Evolutionary conservation across 2,113 vertebrate species (phyloP).

Genomic region (Salvelinus alpinus): DNA sequence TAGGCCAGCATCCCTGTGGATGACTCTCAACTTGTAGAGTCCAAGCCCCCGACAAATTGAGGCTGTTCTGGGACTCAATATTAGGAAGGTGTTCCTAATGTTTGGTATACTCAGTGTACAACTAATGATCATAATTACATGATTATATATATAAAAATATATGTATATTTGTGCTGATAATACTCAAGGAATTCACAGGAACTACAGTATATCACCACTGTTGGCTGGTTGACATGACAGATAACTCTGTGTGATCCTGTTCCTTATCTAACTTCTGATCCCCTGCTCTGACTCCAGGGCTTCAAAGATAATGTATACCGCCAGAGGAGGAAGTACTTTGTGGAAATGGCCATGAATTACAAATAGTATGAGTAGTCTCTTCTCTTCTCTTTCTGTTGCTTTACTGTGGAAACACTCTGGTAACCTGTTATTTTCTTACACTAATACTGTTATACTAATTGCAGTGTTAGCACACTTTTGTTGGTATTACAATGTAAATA

Average conservation of each 20-base stretch:
- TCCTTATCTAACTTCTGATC: not conserved
- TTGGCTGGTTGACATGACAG: not conserved
- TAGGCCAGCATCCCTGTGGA: too few species aligned
- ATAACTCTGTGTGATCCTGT: not conserved
- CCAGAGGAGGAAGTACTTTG: slow-evolving; percentile 96
- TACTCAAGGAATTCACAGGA: too few species aligned
- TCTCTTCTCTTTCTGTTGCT: not conserved
- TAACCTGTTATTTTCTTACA: not conserved
- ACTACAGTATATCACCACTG: not conserved
- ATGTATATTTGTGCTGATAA: not conserved
- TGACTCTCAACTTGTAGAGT: too few species aligned
- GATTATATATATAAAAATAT: too few species aligned
- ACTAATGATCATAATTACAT: too few species aligned
- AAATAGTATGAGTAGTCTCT: slow-evolving; percentile 87
- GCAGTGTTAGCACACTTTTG: not conserved
- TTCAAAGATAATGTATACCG: slow-evolving; percentile 97
- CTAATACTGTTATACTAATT: not conserved
- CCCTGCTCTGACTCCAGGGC: slow-evolving; percentile 80
- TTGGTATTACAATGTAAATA: not conserved
- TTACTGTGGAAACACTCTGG: too few species aligned
- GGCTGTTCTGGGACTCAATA: too few species aligned
- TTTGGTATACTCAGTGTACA: too few species aligned
- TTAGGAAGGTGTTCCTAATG: too few species aligned
- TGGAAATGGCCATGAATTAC: slow-evolving; percentile 97
- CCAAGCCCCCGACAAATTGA: too few species aligned